Base-by-base conservation (phyloP, 2,888 invertebrate genomes). In the Chalcosyrphus nemorum region DNA sequence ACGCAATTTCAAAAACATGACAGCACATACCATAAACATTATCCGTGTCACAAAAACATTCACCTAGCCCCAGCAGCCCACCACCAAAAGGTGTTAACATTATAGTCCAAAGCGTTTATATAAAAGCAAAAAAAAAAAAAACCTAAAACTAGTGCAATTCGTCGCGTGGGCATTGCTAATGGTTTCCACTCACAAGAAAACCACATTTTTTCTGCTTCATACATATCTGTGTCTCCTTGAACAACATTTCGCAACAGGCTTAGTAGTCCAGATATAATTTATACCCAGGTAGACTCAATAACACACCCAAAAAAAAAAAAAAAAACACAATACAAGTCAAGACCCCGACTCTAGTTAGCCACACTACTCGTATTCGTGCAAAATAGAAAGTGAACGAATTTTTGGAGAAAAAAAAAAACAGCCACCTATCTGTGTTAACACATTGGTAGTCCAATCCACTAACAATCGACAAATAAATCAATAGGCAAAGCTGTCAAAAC, bases 221-320 rank as follows among this genome's bases (percentile, higher is more conserved):
- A n/a, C n/a, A 5, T 17, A n/a, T 41, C 21, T 29, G 1, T 29
- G 11, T 66, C 59, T 63, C 63, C 68, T 70, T 70, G 70, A 57
- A 63, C 54, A 65, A 65, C 47, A 70, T 81, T 81, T 70, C 32
- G 63, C 75, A 81, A 75, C 61, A 65, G 38, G 52, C 35, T 19
- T 13, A 32, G 35, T 29, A 32, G 13, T 11, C 15, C 38, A 15
- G 65, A 15, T 38, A 17, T n/a, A 57, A 59, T 65, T 47, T 47
- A 19, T 38, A 27, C 54, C n/a, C 4, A 54, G 32, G 54, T 54
- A 15, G 47, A 41, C 13, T 68, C 13, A 32, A 45, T 24, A 71
- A n/a, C 76, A 75, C 81, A 81, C 81, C 75, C 70, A 76, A 65
- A 19, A n/a, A n/a, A n/a, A n/a, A n/a, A n/a, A n/a, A n/a, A n/a